These are phyloP conservation scores for Gorsachius goisagi DNA, from an alignment of 2,113 vertebrate species.

Conservation along the genomic window DNA sequence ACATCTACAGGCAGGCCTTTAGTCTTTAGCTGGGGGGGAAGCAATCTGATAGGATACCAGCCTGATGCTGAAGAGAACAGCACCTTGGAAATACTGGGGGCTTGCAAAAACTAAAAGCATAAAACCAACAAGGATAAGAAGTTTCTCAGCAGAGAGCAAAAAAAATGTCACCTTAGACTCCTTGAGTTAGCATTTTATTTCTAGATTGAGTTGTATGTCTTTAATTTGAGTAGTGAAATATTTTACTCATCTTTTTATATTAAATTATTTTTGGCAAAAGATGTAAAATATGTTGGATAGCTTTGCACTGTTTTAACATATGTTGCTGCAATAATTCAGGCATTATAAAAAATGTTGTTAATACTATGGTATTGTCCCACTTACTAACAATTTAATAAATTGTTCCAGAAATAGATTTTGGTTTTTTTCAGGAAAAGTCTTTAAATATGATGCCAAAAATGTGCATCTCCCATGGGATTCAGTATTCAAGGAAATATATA, in stretches of 20 bases:
- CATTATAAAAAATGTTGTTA: constrained; percentile 55
- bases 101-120: neutral
- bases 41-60: neutral
- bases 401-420: constrained; percentile 56
- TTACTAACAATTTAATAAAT: constrained; percentile 55
- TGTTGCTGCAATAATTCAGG: constrained; percentile 33
- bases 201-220: neutral
- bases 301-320: constrained; percentile 40
- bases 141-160: neutral
- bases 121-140: neutral
- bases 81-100: neutral
- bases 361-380: constrained; percentile 51
- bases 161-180: neutral
- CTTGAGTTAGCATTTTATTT: neutral
- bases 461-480: constrained; percentile 36
- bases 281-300: constrained; percentile 34
- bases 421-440: constrained; percentile 35
- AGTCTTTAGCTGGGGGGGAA: neutral
- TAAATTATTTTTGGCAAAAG: constrained; percentile 52
- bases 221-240: constrained; percentile 44
- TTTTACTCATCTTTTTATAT: constrained; percentile 28
- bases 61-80: neutral
- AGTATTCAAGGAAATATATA: constrained; percentile 25
- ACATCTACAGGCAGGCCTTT: neutral
- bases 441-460: constrained; percentile 46